Evolutionary conservation across 2,113 vertebrate genomes (phyloP), one percentile per base, ranked within the genome.

Genomic region (Aldabrachelys gigantea): DNA sequence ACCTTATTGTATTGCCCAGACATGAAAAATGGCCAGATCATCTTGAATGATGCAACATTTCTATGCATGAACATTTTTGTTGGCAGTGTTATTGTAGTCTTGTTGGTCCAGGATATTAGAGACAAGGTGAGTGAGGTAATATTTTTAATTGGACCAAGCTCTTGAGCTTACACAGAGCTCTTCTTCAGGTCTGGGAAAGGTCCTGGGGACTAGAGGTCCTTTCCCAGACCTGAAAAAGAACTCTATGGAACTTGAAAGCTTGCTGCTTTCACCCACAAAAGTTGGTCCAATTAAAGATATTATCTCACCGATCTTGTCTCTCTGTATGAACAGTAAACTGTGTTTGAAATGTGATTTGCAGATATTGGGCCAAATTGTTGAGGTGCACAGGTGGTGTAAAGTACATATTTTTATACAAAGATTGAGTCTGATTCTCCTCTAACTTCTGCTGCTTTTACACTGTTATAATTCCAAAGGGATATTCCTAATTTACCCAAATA

Each of bases 261-360:
- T 65, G 31, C 14, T 31, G 14, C 62, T 65, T 65, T 35, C 62
- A 65, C 11, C 31, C 31, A 65, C 29, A 65, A 31, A 65, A 65
- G 29, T 65, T 65, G 62, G 62, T 65, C 62, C 14, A 65, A 2
- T 65, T 16, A 17, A 65, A 65, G 29, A 35, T 65, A 31, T 65
- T 65, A 65, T 13, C 31, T 65, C 62, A 59, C 27, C 12, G 3
- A 59, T 59, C 13, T 35, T 65, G 31, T 65, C 31, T 65, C 62
- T 41, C 49, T 93, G 27, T 82, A 91, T 87, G 78, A 94, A 62
- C 56, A 89, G 91, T 94, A 96, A 94, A 72, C 88, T 75, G 69
- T 65, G 17, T 54, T 95, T 95, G 88, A 96, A 96, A 92, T 88
- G 53, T 81, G 84, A n/a, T 96, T 94, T 91, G 82, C n/a, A 59